Conservation (phyloP, 2,113 vertebrate genomes). For the Ageneiosus marmoratus region DNA sequence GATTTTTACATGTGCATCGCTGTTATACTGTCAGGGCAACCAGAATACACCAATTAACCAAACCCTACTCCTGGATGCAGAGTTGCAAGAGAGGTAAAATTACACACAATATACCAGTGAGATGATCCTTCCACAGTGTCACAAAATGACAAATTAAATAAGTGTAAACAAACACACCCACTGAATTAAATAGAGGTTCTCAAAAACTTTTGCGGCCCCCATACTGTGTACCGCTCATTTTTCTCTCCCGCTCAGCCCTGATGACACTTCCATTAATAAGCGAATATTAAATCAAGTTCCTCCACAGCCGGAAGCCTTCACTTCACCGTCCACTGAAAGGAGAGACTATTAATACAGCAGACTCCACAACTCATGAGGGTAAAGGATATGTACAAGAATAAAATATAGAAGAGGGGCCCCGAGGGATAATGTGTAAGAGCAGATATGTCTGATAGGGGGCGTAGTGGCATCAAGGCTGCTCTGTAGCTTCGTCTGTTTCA, state of each 20-base stretch:
- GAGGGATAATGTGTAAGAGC: slow-evolving; percentile 16
- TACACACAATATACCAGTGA: slow-evolving; percentile 47
- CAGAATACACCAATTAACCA: slow-evolving; percentile 3
- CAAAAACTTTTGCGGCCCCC: slow-evolving; percentile 45
- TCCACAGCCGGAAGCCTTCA: slow-evolving; percentile 55
- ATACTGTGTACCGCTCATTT: slow-evolving; percentile 50
- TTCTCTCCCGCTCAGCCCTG: slow-evolving; percentile 52
- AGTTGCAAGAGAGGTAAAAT: slow-evolving; percentile 21
- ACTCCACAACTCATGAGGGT: slow-evolving; percentile 48
- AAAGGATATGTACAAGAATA: slow-evolving; percentile 44
- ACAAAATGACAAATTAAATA: slow-evolving; percentile 52
- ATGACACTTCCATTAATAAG: slow-evolving; percentile 63
- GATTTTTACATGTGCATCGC: neutral
- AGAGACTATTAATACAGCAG: slow-evolving; percentile 55
- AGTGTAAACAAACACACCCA: slow-evolving; percentile 57
- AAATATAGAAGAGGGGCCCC: slow-evolving; percentile 35
- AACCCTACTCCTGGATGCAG: neutral
- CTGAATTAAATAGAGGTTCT: slow-evolving; percentile 47
- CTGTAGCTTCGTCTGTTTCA: slow-evolving; percentile 27
- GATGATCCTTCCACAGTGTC: slow-evolving; percentile 42
- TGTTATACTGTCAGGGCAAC: neutral
- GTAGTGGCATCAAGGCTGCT: slow-evolving; percentile 22
- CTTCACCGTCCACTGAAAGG: slow-evolving; percentile 49
- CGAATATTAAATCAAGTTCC: slow-evolving; percentile 64
- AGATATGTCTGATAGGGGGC: slow-evolving; percentile 44